phyloP scores from a whole-genome alignment of 2,888 invertebrate species.

The Eudasyphora cyanicolor region DNA sequence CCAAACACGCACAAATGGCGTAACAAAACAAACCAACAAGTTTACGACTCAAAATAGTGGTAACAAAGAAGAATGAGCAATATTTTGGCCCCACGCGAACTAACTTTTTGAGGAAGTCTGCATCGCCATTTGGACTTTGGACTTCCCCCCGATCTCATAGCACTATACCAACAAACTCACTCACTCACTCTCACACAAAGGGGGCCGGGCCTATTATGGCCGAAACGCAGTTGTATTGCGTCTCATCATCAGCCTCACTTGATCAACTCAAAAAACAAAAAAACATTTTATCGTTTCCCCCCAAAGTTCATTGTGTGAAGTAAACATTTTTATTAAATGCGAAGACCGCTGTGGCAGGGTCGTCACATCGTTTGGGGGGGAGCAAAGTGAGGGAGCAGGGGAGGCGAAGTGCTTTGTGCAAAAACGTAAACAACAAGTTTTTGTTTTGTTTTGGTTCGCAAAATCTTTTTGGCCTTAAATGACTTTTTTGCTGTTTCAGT shows the following conservation, averaged over 20 bases:
- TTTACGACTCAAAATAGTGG: not conserved
- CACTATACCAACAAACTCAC: not conserved
- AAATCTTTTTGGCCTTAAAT: conserved; percentile 35
- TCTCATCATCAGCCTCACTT: not conserved
- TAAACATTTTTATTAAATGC: not conserved
- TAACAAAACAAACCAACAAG: not conserved
- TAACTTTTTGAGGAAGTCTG: not conserved
- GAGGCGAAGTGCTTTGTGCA: not conserved
- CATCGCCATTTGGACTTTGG: not conserved
- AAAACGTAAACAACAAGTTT: conserved; percentile 36
- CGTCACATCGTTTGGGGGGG: not conserved
- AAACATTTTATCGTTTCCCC: no score
- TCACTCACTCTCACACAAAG: not conserved
- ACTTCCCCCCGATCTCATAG: not conserved
- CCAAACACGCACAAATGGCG: not conserved
- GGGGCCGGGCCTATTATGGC: not conserved
- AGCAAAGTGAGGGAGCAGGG: not conserved
- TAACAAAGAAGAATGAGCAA: not conserved
- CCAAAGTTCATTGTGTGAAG: not conserved
- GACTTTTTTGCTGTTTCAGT: not conserved
- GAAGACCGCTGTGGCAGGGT: no score
- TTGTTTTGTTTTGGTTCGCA: conserved; percentile 28
- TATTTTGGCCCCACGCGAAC: not conserved
- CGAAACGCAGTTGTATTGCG: not conserved
- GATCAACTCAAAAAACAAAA: not conserved